These are phyloP conservation scores for Perca flavescens DNA, from an alignment of 2,113 vertebrate species.

Conservation along the genomic window DNA sequence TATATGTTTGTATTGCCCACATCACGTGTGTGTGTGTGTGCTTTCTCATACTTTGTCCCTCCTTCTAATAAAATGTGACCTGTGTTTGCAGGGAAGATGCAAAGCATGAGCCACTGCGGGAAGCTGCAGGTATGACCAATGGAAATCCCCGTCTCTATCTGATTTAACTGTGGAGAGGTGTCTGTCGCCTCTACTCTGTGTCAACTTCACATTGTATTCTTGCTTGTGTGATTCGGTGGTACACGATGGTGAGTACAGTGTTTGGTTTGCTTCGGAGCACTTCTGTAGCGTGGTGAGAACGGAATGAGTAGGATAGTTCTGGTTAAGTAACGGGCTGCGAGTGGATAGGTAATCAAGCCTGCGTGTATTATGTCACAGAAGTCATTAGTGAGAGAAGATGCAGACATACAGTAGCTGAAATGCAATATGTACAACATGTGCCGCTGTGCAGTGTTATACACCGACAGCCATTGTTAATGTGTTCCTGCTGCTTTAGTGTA, in stretches of 20 bases:
- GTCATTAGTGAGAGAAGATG: not conserved
- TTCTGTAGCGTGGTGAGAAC: not conserved
- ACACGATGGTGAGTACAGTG: conserved; percentile 41
- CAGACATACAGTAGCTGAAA: not conserved
- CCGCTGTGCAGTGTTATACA: not conserved
- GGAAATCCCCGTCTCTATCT: not conserved
- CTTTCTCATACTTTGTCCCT: conserved; percentile 4
- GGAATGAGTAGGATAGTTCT: no score
- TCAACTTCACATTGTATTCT: not conserved
- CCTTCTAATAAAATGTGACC: conserved; percentile 37
- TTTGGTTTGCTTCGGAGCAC: not conserved
- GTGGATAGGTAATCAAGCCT: not conserved
- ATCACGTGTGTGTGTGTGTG: not conserved
- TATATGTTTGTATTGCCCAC: not conserved
- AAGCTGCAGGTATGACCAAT: conserved; percentile 54
- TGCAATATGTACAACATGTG: not conserved
- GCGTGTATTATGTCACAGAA: not conserved
- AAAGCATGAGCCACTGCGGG: conserved; percentile 43
- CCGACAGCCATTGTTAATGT: no score
- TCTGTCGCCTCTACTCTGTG: not conserved
- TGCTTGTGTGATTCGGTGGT: not conserved
- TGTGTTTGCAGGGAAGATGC: conserved; percentile 65
- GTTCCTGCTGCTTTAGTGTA: not conserved
- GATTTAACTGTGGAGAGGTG: not conserved
- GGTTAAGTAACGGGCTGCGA: not conserved